Percentiles rank a stretch among this genome's conserved stretches.
phyloP scores from a whole-genome alignment of 2,113 vertebrate genomes.

The Hiodon tergisus region DNA sequence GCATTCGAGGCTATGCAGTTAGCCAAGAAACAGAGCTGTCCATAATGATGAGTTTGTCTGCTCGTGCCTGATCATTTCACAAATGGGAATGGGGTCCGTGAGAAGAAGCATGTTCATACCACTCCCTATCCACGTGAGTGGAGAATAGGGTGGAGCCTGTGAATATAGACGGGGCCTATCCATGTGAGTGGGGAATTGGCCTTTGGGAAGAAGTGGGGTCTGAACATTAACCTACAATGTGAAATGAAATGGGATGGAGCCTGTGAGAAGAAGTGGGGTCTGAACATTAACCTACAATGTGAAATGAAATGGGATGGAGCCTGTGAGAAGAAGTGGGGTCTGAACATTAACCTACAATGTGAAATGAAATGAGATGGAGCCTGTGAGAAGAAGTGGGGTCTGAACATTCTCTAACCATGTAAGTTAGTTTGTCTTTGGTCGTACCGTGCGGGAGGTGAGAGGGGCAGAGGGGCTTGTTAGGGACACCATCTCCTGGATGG shows the following conservation, averaged over 20 bases:
- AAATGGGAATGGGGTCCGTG: too few relatives aligned
- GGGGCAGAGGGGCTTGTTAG: conserved; percentile 92
- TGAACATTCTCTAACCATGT: conserved; percentile 1
- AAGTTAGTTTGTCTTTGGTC: conserved; percentile 19
- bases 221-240: too few relatives aligned
- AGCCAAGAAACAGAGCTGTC: not conserved
- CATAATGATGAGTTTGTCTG: not conserved
- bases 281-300: too few relatives aligned
- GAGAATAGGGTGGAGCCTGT: not conserved
- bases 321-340: not conserved
- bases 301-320: not conserved
- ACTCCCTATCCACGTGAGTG: too few relatives aligned
- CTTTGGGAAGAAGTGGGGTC: not conserved
- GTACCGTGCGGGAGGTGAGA: conserved; percentile 79
- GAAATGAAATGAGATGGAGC: not conserved
- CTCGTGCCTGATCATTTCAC: too few relatives aligned
- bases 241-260: not conserved
- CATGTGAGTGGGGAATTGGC: too few relatives aligned
- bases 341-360: too few relatives aligned
- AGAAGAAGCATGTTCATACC: too few relatives aligned
- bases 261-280: not conserved
- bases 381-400: not conserved
- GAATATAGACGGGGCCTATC: not conserved
- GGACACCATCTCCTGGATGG: conserved; percentile 97
- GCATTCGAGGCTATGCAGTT: not conserved